Conservation (phyloP, 2,113 vertebrate species). For the Bufo bufo region DNA sequence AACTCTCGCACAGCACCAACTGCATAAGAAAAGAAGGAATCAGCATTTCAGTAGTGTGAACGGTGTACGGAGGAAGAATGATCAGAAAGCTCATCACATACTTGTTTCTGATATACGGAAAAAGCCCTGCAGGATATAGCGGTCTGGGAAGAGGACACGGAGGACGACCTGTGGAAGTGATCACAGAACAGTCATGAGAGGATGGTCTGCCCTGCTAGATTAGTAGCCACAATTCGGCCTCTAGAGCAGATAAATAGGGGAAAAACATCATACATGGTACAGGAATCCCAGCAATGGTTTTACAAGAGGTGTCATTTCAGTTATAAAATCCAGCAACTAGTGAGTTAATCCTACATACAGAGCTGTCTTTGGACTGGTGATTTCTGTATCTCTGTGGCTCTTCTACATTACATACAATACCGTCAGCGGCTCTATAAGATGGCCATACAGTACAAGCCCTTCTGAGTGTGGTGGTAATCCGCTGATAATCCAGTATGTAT, state of each 20-base stretch:
- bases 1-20: constrained; percentile 83
- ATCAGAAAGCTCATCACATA: constrained; percentile 61
- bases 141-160: constrained; percentile 91
- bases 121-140: constrained; percentile 88
- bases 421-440: too few relatives aligned
- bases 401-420: too few relatives aligned
- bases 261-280: not conserved
- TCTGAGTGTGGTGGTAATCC: too few relatives aligned
- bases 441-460: too few relatives aligned
- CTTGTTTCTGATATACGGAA: constrained; percentile 89
- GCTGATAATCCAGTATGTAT: too few relatives aligned
- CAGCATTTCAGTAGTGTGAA: not conserved
- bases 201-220: not conserved
- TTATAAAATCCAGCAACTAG: not conserved
- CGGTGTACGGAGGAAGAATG: not conserved
- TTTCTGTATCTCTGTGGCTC: too few relatives aligned
- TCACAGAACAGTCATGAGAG: not conserved
- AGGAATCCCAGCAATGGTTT: not conserved
- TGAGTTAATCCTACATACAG: too few relatives aligned
- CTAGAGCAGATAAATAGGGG: too few relatives aligned
- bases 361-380: too few relatives aligned
- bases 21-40: constrained; percentile 66
- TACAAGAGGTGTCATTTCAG: not conserved
- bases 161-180: constrained; percentile 80
- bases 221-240: not conserved